Conservation (phyloP, 2,113 vertebrate species). For the Plecturocebus donacophilus region DNA sequence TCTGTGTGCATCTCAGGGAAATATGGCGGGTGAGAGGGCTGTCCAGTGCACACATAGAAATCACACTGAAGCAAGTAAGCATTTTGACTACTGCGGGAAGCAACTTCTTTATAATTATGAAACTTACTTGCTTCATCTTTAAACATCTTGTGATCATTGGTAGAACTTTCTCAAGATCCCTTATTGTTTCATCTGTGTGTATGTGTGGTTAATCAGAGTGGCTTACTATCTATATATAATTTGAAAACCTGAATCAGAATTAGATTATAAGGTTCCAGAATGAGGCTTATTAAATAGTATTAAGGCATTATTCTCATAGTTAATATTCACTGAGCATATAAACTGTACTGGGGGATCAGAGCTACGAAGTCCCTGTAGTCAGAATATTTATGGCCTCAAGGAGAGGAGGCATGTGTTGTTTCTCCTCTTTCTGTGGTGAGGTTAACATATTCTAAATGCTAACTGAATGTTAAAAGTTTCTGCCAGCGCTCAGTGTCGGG, state of each 20-base stretch:
- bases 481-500: background rate
- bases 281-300: background rate
- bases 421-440: background rate
- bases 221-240: background rate
- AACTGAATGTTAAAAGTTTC: background rate
- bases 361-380: background rate
- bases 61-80: background rate
- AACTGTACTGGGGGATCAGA: background rate
- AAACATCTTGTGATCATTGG: background rate
- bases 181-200: background rate
- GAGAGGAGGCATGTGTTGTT: background rate
- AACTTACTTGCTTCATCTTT: background rate
- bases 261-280: background rate
- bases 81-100: background rate
- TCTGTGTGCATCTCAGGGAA: background rate
- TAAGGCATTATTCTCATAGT: background rate
- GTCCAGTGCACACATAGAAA: background rate
- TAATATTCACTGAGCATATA: background rate
- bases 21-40: background rate
- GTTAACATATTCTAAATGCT: background rate
- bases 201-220: background rate
- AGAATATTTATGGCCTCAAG: background rate
- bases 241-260: background rate
- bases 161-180: background rate
- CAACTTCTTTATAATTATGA: background rate